A percentile compares a stretch with the other conserved stretches of the same genome.
phyloP scores from a whole-genome alignment of 2,113 vertebrate species.

The Lagopus leucura region DNA sequence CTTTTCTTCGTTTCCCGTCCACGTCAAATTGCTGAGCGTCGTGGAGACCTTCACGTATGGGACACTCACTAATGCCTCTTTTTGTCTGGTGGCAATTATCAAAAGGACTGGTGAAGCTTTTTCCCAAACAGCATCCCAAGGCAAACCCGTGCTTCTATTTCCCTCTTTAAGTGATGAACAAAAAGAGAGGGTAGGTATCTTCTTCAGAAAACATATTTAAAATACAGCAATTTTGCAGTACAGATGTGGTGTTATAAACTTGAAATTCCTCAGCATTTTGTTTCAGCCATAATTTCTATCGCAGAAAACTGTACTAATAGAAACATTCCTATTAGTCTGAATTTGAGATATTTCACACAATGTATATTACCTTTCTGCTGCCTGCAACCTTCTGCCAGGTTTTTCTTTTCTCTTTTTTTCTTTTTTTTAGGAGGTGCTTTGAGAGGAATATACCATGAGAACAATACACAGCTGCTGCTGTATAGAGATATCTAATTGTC shows the following conservation, averaged over 20 bases:
- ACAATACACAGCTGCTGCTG: slow-evolving; percentile 90
- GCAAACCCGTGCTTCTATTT: neutral
- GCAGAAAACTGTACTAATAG: slow-evolving; percentile 76
- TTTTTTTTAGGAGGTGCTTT: slow-evolving; percentile 86
- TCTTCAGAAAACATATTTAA: slow-evolving; percentile 60
- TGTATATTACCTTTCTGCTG: slow-evolving; percentile 85
- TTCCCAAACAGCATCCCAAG: neutral
- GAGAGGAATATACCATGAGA: slow-evolving; percentile 87
- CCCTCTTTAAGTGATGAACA: slow-evolving; percentile 54
- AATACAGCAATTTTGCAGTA: slow-evolving; percentile 68
- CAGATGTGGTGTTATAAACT: slow-evolving; percentile 74
- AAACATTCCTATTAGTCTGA: slow-evolving; percentile 81
- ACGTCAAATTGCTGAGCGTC: neutral
- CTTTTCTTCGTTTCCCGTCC: slow-evolving; percentile 15
- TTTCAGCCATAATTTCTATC: slow-evolving; percentile 66
- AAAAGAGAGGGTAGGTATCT: slow-evolving; percentile 62
- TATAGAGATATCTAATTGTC: slow-evolving; percentile 92
- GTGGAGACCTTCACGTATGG: neutral
- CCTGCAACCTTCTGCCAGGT: slow-evolving; percentile 86
- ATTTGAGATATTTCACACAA: slow-evolving; percentile 83
- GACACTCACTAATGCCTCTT: neutral
- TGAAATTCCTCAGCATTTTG: slow-evolving; percentile 66
- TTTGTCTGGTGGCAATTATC: slow-evolving; percentile 34
- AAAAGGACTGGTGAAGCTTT: neutral
- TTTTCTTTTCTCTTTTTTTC: slow-evolving; percentile 65